Conservation (phyloP, 2,113 vertebrate genomes). For the Pipra filicauda region DNA sequence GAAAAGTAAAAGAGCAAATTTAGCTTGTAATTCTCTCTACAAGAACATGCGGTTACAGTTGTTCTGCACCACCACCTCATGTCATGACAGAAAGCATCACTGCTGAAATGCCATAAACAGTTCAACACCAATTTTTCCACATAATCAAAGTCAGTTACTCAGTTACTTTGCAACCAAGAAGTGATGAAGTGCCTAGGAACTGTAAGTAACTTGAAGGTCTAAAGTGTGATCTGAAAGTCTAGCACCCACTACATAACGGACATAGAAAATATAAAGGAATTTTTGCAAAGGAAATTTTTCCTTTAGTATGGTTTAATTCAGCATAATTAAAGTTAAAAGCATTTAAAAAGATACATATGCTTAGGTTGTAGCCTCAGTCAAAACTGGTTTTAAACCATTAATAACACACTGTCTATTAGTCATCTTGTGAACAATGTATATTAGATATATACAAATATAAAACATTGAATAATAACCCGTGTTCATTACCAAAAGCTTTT, state of each 20-base stretch:
- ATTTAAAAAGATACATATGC: neutral
- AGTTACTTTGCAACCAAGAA: neutral
- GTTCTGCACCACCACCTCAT: neutral
- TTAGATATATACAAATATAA: neutral
- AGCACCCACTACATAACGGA: neutral
- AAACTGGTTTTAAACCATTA: neutral
- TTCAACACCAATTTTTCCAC: neutral
- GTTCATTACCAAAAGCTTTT: neutral
- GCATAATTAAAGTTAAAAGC: neutral
- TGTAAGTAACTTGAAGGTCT: neutral
- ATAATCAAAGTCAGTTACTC: neutral
- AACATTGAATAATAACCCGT: fast-evolving
- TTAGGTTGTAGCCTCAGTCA: neutral
- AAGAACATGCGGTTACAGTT: neutral
- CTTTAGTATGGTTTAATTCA: neutral
- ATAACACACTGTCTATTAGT: neutral
- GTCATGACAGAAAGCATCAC: neutral
- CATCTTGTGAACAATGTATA: neutral
- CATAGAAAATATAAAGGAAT: neutral
- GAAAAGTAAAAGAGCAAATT: neutral
- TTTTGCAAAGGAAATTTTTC: neutral
- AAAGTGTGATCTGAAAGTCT: neutral
- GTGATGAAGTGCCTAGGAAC: neutral
- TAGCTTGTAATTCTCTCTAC: neutral
- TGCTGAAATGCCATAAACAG: neutral